Evolutionary conservation across 2,888 invertebrate species (phyloP), one percentile per base, ranked within the genome.

Genomic region (Hyposoter didymator): DNA sequence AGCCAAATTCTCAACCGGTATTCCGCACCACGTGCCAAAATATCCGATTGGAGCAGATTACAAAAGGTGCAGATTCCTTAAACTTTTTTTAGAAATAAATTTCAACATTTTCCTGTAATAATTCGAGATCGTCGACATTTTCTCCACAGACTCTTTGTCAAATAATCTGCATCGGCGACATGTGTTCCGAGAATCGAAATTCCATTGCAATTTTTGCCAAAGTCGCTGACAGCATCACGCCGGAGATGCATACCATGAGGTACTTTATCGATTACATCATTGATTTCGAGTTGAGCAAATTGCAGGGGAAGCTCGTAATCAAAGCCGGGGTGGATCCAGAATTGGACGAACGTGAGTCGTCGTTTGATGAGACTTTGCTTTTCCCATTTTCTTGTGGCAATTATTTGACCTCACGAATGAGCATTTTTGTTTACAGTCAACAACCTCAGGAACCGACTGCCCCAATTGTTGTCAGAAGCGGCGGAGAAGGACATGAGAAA

Each of bases 261-360:
- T 94, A 96, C 78, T 96, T 96, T 78, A 96, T 98, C 92, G 96
- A 96, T 87, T 95, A 96, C 89, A 96, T 97, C n/a, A 95, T 97
- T 84, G 97, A 97, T 92, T 96, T 96, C 91, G 96, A 96, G 82
- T 94, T 95, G 49, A 95, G 95, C 10, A 95, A 95, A 87, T 94
- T 94, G 8, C 95, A 95, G 88, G 95, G 96, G 49, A 95, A 96
- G 90, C 97, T 98, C 89, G 95, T 96, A 0, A 97, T 98, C 0
- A 97, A 97, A 89, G 94, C 95, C 35, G 97, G 97, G 73, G 95
- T 98, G 2, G 97, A 98, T 92, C 94, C 95, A 2, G 95, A 96
- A 86, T 94, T 98, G 66, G 98, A 98, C 92, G 95, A 95, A 90
- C 96, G 97, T 97, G 67, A 22, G 47, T 32, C 7, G 8, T 32